phyloP scores from a whole-genome alignment of 2,888 invertebrate species.

The Drosophila siamana region DNA sequence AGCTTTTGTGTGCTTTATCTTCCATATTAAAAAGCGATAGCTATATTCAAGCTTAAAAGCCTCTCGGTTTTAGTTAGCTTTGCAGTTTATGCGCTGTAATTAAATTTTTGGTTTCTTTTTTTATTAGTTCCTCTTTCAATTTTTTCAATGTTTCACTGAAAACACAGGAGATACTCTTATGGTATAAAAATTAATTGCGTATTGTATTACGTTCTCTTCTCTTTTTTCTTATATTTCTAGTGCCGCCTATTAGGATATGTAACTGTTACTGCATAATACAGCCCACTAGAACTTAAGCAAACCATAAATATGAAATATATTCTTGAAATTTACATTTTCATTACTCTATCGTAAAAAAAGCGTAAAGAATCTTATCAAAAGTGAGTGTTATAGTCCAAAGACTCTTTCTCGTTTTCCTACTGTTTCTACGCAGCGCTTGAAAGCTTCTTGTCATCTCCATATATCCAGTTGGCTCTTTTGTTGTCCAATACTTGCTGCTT shows the following conservation, averaged over 20 bases:
- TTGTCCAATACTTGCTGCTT: slow-evolving; percentile 77
- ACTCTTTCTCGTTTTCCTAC: slow-evolving; percentile 40
- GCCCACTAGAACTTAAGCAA: slow-evolving; percentile 80
- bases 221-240: slow-evolving; percentile 84
- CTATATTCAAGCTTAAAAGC: slow-evolving; percentile 46
- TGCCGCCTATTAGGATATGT: slow-evolving; percentile 86
- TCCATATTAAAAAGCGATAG: slow-evolving; percentile 30
- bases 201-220: slow-evolving; percentile 60
- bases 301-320: slow-evolving; percentile 57
- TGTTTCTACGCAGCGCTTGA: slow-evolving; percentile 48
- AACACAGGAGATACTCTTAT: slow-evolving; percentile 42
- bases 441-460: slow-evolving; percentile 65
- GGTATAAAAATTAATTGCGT: slow-evolving; percentile 65
- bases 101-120: slow-evolving; percentile 26
- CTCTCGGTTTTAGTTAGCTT: slow-evolving; percentile 49
- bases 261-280: slow-evolving; percentile 85
- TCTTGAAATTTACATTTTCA: slow-evolving; percentile 35
- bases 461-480: slow-evolving; percentile 47
- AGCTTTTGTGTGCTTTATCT: slow-evolving; percentile 48
- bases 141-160: slow-evolving; percentile 32
- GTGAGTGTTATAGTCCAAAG: slow-evolving; percentile 54
- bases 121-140: slow-evolving; percentile 22
- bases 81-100: slow-evolving; percentile 50
- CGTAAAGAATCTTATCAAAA: slow-evolving; percentile 56
- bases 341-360: slow-evolving; percentile 48